phyloP scores from a whole-genome alignment of 2,797 vertebrate species.

The Sebastes steindachneri region DNA sequence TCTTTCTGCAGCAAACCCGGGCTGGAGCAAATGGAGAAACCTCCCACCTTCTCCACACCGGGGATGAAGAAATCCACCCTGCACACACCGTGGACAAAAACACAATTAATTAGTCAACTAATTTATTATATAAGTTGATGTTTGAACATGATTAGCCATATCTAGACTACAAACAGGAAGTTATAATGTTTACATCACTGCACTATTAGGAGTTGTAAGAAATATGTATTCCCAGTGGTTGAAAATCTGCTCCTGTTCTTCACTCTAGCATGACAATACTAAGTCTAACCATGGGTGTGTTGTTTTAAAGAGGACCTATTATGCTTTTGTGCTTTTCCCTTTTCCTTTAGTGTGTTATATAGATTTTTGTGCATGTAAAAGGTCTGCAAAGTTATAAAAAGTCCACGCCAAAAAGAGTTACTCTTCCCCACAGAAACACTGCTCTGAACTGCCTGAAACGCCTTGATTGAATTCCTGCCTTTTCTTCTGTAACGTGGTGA shows the following conservation, averaged over 20 bases:
- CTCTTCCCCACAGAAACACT: no score
- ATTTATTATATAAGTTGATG: background rate
- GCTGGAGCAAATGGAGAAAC: conserved; percentile 96
- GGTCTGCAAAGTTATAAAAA: no score
- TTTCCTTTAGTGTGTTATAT: no score
- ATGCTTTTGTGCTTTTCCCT: no score
- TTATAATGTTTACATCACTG: background rate
- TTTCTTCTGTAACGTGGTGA: no score
- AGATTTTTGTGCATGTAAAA: no score
- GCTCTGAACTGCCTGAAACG: no score
- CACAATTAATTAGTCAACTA: background rate
- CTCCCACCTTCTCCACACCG: conserved; percentile 90
- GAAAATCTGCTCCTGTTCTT: background rate
- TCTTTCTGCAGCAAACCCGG: conserved; percentile 88
- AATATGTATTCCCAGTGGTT: background rate
- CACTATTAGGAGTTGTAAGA: background rate
- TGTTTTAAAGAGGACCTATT: no score
- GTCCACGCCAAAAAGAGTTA: no score
- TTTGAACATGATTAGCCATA: background rate
- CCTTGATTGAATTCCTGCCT: no score
- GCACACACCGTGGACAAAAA: conserved; percentile 24
- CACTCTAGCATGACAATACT: background rate
- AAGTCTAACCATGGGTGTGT: background rate
- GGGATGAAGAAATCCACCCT: conserved; percentile 97
- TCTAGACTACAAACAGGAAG: background rate